Evolutionary conservation across 2,113 vertebrate genomes (phyloP), one percentile per base, ranked within the genome.

Genomic region (Otolemur garnettii): DNA sequence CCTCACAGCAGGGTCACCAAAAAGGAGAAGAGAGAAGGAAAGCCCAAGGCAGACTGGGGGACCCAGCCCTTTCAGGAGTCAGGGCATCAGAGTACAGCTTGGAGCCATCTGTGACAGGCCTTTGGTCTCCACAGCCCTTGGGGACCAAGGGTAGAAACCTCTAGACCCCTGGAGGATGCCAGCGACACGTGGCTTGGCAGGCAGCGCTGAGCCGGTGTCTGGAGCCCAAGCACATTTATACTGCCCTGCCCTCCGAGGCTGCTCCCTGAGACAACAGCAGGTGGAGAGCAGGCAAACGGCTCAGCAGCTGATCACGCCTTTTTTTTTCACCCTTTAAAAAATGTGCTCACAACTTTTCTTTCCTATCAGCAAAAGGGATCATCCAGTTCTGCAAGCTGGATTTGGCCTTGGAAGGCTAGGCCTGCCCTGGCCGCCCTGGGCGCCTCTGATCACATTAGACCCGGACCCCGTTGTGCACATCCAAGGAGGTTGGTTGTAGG

Each of bases 191-290:
- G 66, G 85, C 55, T 12, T 38, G 42, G 90, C 71, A 66, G 53
- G 15, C 75, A 26, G 35, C 3, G 83, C 26, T 1, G 1, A 0
- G 11, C 11, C 8, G 17, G 78, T 0, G 1, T 68, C 77, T 5
- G 12, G 19, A 22, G 35, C 15, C 68, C 89, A 59, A 55, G 74
- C 11, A 17, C 30, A 26, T 83, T 89, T 18, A 28, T 10, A 45
- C 7, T 15, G n/a, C 71, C 87, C 77, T 2, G 35, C 30, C 84
- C 57, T 68, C 71, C 69, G 17, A 28, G 22, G 21, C 80, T 2
- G 3, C 30, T 21, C 55, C 55, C 55, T 8, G n/a, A 24, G 68
- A 81, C 75, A 15, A 60, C 30, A 59, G 82, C 88, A 62, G 87
- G 84, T 50, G 59, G 72, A 59, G n/a, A 19, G 8, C 0, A n/a